Base-by-base conservation (phyloP, 1,140 invertebrate genomes). In the Zaprionus kolodkinae region DNA sequence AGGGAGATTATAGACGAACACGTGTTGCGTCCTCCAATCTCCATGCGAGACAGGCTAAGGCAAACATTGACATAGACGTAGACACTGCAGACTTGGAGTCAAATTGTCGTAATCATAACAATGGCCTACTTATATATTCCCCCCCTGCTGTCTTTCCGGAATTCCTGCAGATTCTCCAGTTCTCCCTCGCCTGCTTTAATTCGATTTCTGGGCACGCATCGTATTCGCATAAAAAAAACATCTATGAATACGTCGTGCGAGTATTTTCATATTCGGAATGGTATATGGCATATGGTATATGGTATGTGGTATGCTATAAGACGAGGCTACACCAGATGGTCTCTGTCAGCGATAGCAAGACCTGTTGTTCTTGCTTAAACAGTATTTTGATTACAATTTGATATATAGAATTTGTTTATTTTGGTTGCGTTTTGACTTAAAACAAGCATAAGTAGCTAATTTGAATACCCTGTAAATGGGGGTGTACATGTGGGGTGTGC, bases 141-240 rank as follows among this genome's bases (percentile, higher is more conserved):
- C 11, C 5, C 6, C 54, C 15, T 21, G 0, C 4, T 13, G 3
- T 3, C 17, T 33, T 3, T 21, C 15, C n/a, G 21, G 21, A 21
- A 21, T 21, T 1, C 21, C 21, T 21, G 2, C 21, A 21, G 21
- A 21, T 21, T 21, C 21, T 21, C 21, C 21, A 21, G 21, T 21
- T 21, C 21, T 21, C 2, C 21, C 36, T 27, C 10, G 43, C 9
- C 43, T 75, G 52, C 33, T 35, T 48, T 76, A 77, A 87, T 86
- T 87, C 72, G 71, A 79, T 82, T 73, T 61, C 60, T 73, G 74
- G 62, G 79, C 82, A 86, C 82, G 82, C 83, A 73, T 76, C 72
- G 72, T 17, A 74, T 63, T 57, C 25, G 66, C 33, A 63, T 40
- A 68, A 27, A 35, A 25, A 43, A 40, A 21, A 38, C 25, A 65